A percentile compares a stretch with the other conserved stretches of the same genome.
Conservation (phyloP, 2,888 invertebrate genomes). For the Aethes cnicana region DNA sequence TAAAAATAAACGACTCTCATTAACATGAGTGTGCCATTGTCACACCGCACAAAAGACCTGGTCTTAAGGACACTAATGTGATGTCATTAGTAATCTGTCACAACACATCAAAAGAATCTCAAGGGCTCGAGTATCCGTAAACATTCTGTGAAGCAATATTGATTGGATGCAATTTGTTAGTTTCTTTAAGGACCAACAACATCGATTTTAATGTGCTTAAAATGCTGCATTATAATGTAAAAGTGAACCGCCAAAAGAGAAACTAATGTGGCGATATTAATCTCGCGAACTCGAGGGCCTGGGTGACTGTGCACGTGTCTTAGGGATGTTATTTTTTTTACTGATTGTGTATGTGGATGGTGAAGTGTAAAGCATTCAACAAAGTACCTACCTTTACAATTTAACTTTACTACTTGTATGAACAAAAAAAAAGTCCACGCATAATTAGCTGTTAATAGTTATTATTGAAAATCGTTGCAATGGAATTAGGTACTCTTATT, state of each 20-base stretch:
- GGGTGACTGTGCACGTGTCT: conserved; percentile 26
- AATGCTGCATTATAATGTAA: conserved; percentile 53
- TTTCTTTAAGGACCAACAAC: conserved; percentile 62
- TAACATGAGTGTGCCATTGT: conserved; percentile 70
- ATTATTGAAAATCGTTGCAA: no score
- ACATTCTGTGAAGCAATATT: conserved; percentile 62
- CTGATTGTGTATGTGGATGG: no score
- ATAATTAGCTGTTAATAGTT: no score
- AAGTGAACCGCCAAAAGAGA: conserved; percentile 47
- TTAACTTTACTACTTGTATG: no score
- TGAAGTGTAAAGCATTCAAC: no score
- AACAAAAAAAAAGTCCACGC: no score
- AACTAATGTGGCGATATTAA: conserved; percentile 51
- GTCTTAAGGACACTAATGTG: conserved; percentile 71
- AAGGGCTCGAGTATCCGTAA: conserved; percentile 56
- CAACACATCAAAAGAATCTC: conserved; percentile 75
- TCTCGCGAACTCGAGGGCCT: conserved; percentile 33
- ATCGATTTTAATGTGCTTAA: conserved; percentile 57
- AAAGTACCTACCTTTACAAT: no score
- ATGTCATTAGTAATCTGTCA: conserved; percentile 80
- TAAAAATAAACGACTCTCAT: conserved; percentile 78
- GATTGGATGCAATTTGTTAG: conserved; percentile 74
- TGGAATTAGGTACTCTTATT: no score
- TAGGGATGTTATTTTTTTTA: conserved; percentile 12
- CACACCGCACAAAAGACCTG: conserved; percentile 53